Conservation (phyloP, 35 echinoderm and acorn worm genomes). For the Strongylocentrotus purpuratus region DNA sequence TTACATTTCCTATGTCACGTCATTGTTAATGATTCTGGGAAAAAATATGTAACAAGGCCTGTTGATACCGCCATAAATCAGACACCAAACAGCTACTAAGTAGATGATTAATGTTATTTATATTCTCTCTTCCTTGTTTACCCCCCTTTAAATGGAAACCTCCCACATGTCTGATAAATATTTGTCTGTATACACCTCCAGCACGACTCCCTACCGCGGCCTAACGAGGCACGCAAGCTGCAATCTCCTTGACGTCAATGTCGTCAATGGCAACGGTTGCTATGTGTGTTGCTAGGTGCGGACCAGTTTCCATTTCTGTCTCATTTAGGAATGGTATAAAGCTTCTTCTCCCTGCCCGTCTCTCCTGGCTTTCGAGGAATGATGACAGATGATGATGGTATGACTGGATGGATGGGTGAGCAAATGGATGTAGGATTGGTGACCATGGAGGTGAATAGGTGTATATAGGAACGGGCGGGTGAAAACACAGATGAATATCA, state of each 20-base stretch:
- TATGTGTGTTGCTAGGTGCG: constrained; percentile 24
- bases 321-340: neutral
- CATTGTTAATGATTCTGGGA: neutral
- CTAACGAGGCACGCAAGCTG: constrained; percentile 22
- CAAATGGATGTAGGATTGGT: neutral
- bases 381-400: neutral
- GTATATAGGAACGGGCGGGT: neutral
- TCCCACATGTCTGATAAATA: neutral
- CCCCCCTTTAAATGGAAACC: neutral
- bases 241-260: constrained; percentile 34
- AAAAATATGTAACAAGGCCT: neutral
- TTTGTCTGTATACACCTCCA: constrained; percentile 16
- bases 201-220: neutral
- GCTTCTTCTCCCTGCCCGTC: neutral
- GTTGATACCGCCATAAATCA: neutral
- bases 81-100: neutral
- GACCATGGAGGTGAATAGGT: neutral
- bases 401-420: neutral
- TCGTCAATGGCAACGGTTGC: constrained; percentile 22
- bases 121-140: neutral
- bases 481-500: neutral
- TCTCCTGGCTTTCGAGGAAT: neutral
- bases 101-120: neutral
- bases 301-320: constrained; percentile 24
- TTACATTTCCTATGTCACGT: neutral